Percentiles rank a stretch among this genome's conserved stretches.
These are phyloP conservation scores for Sander lucioperca DNA, from an alignment of 2,113 vertebrate species.

Conservation along the genomic window DNA sequence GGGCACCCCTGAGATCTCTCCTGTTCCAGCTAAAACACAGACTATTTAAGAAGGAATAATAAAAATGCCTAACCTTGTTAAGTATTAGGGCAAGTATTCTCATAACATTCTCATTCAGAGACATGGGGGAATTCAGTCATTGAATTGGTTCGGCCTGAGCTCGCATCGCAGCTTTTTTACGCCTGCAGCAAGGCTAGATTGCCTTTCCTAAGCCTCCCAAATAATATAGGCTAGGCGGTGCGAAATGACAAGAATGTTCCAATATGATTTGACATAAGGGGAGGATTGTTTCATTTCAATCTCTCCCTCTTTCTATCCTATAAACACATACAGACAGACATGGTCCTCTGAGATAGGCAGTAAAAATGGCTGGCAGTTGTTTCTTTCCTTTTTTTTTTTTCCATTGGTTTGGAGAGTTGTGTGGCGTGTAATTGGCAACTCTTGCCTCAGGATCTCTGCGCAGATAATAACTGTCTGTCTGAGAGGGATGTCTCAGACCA, in stretches of 20 bases:
- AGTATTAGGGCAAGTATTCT: conserved; percentile 63
- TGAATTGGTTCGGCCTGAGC: conserved; percentile 54
- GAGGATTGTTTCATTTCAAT: conserved; percentile 77
- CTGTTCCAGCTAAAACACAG: conserved; percentile 76
- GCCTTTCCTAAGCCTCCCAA: conserved; percentile 60
- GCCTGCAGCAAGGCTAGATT: conserved; percentile 74
- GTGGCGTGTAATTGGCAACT: conserved; percentile 71
- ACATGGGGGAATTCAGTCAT: conserved; percentile 63
- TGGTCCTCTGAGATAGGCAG: conserved; percentile 54
- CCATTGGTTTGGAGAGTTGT: conserved; percentile 58
- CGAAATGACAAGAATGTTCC: conserved; percentile 82
- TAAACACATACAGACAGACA: conserved; percentile 6
- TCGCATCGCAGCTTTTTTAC: conserved; percentile 46
- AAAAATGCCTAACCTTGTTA: conserved; percentile 76
- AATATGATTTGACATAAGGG: conserved; percentile 79
- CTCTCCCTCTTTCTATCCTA: conserved; percentile 29
- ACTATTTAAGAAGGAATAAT: conserved; percentile 76
- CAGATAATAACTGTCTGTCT: conserved; percentile 71
- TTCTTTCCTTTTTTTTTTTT: conserved; percentile 22
- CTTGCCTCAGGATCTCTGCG: conserved; percentile 70
- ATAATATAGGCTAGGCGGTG: conserved; percentile 62
- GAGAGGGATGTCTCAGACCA: conserved; percentile 48
- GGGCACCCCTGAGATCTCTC: conserved; percentile 61
- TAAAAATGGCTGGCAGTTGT: conserved; percentile 57
- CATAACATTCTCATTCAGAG: conserved; percentile 59